Evolutionary conservation across 2,797 vertebrate genomes (phyloP), one percentile per base, ranked within the genome.

Genomic region (Ctenopoma multispine): DNA sequence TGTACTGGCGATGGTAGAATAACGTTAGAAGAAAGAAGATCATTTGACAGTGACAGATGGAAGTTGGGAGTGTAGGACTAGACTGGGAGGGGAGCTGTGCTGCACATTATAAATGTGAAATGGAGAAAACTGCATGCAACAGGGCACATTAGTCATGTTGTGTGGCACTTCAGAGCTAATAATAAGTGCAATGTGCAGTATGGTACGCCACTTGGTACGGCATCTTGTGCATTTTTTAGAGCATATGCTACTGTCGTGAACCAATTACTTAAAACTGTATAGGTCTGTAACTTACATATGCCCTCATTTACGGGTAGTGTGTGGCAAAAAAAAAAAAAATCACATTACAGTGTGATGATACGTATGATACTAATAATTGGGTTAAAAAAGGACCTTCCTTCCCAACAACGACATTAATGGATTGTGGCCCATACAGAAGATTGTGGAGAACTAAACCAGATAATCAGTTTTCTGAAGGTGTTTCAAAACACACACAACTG

Each of bases 71-170:
- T 56, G n/a, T n/a, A n/a, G n/a, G n/a, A n/a, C 40, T 38, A 20
- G 61, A 34, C 58, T 13, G 34, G 36, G 38, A 29, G 23, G 51
- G 31, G 23, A 50, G 50, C 50, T 51, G 43, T 34, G 49, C 49
- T 38, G n/a, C 5, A 59, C 23, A 48, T 47, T 58, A 21, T 17
- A 55, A 7, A 68, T 44, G 44, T 38, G 29, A 55, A 60, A 55
- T 20, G 7, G 43, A 43, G 18, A 36, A 54, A 55, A 38, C 3
- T 15, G 13, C 23, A 50, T 9, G 34, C 15, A 15, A 10, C 44
- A 0, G 3, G 38, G 15, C 1, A 8, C 15, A 53, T 47, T 55
- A 49, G 3, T 70, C 27, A 48, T 38, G 12, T 17, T 12, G 17
- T 56, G 36, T 27, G 46, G 34, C 27, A 40, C n/a, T 49, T 27